Conservation (phyloP, 2,888 invertebrate species). For the Hoplodrina ambigua region DNA sequence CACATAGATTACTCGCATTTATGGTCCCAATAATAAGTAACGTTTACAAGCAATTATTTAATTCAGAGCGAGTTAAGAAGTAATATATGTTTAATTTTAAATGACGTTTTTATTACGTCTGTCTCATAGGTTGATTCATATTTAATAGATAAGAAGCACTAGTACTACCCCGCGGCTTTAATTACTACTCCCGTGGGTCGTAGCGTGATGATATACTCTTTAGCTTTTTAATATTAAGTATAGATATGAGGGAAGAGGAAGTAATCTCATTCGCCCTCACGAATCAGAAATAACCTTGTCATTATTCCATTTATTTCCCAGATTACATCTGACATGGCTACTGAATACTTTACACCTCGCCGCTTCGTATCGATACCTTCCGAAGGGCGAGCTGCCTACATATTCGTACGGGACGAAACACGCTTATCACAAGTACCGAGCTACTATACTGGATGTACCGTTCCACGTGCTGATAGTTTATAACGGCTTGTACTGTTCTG, state of each 20-base stretch:
- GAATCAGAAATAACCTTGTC: constrained; percentile 18
- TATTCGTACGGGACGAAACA: constrained; percentile 27
- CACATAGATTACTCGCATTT: constrained; percentile 51
- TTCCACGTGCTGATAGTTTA: constrained; percentile 80
- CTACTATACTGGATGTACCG: constrained; percentile 67
- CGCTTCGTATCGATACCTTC: constrained; percentile 33
- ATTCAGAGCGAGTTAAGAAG: constrained; percentile 5
- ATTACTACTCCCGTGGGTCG: too few relatives aligned
- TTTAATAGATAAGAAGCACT: too few relatives aligned
- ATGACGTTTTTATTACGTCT: not conserved
- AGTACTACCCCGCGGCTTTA: too few relatives aligned
- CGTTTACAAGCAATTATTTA: constrained; percentile 43
- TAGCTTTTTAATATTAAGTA: too few relatives aligned
- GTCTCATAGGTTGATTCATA: not conserved
- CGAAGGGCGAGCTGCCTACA: constrained; percentile 13
- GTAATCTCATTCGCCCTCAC: not conserved
- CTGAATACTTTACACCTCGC: constrained; percentile 38
- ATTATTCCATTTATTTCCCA: constrained; percentile 43
- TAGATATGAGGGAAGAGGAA: not conserved
- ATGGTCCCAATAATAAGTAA: constrained; percentile 45
- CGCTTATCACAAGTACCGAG: constrained; percentile 44
- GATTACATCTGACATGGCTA: constrained; percentile 45
- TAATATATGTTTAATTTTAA: not conserved
- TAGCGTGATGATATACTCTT: too few relatives aligned
- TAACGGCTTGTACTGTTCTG: constrained; percentile 78